Base-by-base conservation (phyloP, 2,113 vertebrate genomes). In the Sebastes fasciatus region DNA sequence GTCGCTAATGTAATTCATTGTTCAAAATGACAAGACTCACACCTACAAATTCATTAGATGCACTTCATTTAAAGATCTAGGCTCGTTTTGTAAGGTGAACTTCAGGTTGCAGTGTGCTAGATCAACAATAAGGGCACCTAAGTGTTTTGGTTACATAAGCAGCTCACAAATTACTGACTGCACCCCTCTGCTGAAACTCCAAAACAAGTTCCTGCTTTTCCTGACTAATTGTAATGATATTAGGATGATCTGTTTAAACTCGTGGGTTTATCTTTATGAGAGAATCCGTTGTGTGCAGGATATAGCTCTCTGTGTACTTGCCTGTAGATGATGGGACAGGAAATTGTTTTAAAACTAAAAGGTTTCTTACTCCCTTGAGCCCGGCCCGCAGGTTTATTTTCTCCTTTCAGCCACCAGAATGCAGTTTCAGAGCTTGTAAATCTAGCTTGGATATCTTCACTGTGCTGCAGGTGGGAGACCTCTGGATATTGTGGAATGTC, bases 401-500 rank as follows among this genome's bases (percentile, higher is more conserved):
- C 62, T 63, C 75, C 21, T 63, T 85, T 79, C 45, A 85, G 69
- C 68, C 67, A 82, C 54, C 65, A 74, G 74, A 87, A 89, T 76
- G 83, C 60, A 58, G 67, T 83, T 74, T 87, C 57, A 74, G 68
- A 81, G 64, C 51, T 68, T 88, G 78, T 89, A 88, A 89, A 93
- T 89, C 82, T 78, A 57, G 13, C 23, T 26, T 48, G 23, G 67
- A 88, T 79, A 78, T 83, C 75, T 74, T 80, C 54, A 51, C 85
- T 80, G 65, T 77, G 83, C 52, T 79, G 69, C 90, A 94, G 92
- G 82, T 91, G 74, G 83, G 86, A 92, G 79, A 80, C 85, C 77
- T 90, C 86, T 84, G 86, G 88, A 91, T 88, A 89, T 82, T 77
- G 65, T 85, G 81, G 78, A 89, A 89, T 90, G 83, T 85, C 76